Conservation (phyloP, 2,797 vertebrate species). For the Triplophysa yarkandensis region DNA sequence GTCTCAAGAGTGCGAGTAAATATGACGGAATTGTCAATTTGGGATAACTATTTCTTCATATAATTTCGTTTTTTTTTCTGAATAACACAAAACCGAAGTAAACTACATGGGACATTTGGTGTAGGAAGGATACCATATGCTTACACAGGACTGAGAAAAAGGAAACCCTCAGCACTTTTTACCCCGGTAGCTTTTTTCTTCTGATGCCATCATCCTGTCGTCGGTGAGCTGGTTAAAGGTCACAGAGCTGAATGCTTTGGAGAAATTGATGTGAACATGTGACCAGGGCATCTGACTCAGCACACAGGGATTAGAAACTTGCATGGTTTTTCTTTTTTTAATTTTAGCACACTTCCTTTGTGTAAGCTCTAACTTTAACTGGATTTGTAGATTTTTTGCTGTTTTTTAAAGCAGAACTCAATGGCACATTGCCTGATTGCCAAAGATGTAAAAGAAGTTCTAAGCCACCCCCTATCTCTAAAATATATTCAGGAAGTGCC, state of each 20-base stretch:
- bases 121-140: conserved; percentile 61
- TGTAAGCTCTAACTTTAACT: not conserved
- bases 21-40: no score
- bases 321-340: not conserved
- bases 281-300: conserved; percentile 65
- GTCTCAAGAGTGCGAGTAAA: no score
- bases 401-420: not conserved
- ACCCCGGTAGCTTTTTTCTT: conserved; percentile 45
- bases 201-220: conserved; percentile 46
- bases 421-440: not conserved
- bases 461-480: no score
- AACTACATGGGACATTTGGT: conserved; percentile 31
- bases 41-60: no score
- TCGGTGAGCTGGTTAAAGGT: conserved; percentile 69
- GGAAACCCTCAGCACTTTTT: conserved; percentile 65
- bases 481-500: conserved; percentile 13
- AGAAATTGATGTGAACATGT: conserved; percentile 66
- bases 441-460: no score
- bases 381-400: not conserved
- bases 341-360: not conserved
- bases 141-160: conserved; percentile 51
- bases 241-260: conserved; percentile 61
- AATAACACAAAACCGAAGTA: not conserved
- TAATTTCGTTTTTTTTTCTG: no score
- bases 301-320: conserved; percentile 32